Base-by-base conservation (phyloP, 2,888 invertebrate species). In the Fragum sueziense region DNA sequence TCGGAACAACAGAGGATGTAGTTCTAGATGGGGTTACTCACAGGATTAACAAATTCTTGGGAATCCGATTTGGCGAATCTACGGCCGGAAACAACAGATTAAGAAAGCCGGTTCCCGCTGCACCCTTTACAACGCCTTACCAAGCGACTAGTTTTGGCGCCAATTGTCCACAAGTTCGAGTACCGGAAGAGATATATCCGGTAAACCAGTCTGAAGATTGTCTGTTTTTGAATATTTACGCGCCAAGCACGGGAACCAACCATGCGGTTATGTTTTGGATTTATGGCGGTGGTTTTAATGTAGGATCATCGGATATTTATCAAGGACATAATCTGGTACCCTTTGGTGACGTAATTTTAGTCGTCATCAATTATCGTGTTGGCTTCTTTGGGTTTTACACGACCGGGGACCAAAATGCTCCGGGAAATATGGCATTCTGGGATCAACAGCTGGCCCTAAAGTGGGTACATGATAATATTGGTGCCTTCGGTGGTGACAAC, bases 341-440 rank as follows among this genome's bases (percentile, higher is more conserved):
- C 34, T 96, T 96, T 76, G 97, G 97, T 93, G 97, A 97, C 93
- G 97, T 97, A 72, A 97, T 98, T 91, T 97, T 99, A 22, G 98
- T 97, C 78, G 97, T 98, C 41, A 97, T 98, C 95, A 97, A 98
- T 91, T 98, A 97, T 94, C 95, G 98, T 76, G 96, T 86, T 20
- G 98, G 98, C 14, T 96, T 97, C 0, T 98, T 98, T 92, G 98
- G 98, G 31, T 98, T 98, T 94, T 95, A 98, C 72, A 98, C 97
- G 93, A 94, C 98, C 91, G 96, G 95, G 70, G 96, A 95, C 88
- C 84, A 88, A 86, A 96, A 96, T 88, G 96, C 97, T 0, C 97
- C 97, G 0, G 97, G 97, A 14, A 98, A 98, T 93, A 96, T 97
- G 95, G 98, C 94, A 0, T 94, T 98, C 25, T 97, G 97, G 96